phyloP scores from a whole-genome alignment of 2,888 invertebrate species.

The Tiliacea citrago region DNA sequence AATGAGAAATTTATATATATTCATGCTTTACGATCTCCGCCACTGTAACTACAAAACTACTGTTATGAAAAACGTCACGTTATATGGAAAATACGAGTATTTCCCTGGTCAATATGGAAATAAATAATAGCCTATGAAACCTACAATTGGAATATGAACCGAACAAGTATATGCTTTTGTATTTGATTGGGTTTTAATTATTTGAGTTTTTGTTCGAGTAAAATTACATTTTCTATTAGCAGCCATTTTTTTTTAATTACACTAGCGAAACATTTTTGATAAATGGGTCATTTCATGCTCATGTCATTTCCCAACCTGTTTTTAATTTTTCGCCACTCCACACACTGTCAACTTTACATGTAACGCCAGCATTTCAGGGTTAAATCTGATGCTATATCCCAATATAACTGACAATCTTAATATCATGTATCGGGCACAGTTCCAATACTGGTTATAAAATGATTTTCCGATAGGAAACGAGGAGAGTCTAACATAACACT shows the following conservation, averaged over 20 bases:
- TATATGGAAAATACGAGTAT: background rate
- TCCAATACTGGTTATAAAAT: conserved; percentile 34
- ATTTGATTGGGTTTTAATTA: background rate
- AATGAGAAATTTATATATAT: conserved; percentile 24
- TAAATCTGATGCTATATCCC: conserved; percentile 2
- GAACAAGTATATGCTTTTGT: background rate
- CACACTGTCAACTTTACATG: conserved; percentile 9
- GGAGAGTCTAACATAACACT: conserved; percentile 5
- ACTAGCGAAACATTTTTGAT: background rate
- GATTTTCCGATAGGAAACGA: conserved; percentile 42
- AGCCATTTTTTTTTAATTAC: background rate
- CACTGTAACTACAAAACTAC: conserved; percentile 16
- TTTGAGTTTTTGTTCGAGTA: background rate
- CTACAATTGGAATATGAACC: background rate
- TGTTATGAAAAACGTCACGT: conserved; percentile 11
- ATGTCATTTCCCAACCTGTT: background rate
- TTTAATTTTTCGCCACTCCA: conserved; percentile 35
- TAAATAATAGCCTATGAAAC: background rate
- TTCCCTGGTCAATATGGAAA: conserved; percentile 7
- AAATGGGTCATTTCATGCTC: conserved; percentile 12
- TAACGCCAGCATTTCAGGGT: conserved; percentile 10
- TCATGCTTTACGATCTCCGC: conserved; percentile 30
- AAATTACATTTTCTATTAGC: background rate
- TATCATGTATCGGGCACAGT: conserved; percentile 32
- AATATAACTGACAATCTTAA: conserved; percentile 31